These are phyloP conservation scores for Propithecus coquereli DNA, from an alignment of 2,113 vertebrate genomes.

Conservation along the genomic window DNA sequence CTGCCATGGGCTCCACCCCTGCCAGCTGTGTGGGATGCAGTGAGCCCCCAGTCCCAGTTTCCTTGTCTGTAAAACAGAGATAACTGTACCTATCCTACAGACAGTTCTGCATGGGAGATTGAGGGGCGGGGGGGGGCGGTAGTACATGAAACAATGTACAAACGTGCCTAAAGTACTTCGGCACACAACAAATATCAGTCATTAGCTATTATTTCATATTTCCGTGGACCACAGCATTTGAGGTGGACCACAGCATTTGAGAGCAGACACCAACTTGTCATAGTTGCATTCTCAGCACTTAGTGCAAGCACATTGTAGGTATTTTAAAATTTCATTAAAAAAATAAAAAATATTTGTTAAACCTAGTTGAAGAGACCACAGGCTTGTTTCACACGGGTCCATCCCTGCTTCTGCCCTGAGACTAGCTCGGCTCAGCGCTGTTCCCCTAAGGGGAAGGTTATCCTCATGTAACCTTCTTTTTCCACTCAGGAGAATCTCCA, in stretches of 20 bases:
- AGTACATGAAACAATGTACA: not conserved
- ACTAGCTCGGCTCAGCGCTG: not conserved
- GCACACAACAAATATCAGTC: not conserved
- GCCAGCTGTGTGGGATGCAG: not conserved
- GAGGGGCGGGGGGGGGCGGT: not conserved
- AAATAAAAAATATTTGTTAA: not conserved
- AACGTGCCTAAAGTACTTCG: accelerated
- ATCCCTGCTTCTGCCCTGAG: not conserved
- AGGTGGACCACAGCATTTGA: no score
- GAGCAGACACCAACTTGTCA: not conserved
- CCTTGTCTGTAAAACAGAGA: not conserved
- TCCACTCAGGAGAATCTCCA: not conserved
- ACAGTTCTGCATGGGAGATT: not conserved
- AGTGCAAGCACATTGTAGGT: not conserved
- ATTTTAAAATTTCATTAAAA: not conserved
- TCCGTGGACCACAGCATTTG: not conserved
- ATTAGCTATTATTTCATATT: not conserved
- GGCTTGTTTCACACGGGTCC: not conserved
- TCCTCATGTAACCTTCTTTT: conserved; percentile 26
- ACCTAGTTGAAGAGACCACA: not conserved
- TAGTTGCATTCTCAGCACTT: not conserved
- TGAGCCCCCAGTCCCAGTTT: no score
- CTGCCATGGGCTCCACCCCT: no score
- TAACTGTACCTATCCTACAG: no score
- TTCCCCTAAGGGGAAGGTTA: not conserved